These are phyloP conservation scores for Oncorhynchus nerka DNA, from an alignment of 2,113 vertebrate genomes.

Conservation along the genomic window DNA sequence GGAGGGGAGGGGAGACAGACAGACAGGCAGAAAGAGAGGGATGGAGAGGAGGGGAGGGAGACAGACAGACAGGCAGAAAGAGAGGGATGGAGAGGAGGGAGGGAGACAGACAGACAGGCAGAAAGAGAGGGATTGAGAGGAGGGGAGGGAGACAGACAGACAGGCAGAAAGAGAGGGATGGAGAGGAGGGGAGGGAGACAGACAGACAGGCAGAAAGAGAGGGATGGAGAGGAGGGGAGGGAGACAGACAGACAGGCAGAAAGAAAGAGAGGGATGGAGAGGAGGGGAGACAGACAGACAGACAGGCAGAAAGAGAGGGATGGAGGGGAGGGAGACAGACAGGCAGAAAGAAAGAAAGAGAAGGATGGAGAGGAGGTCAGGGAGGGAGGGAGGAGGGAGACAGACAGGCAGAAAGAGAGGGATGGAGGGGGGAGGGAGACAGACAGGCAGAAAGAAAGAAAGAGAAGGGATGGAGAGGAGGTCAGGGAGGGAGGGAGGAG, in stretches of 20 bases:
- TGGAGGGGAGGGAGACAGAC: background rate
- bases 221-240: no score
- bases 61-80: background rate
- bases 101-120: background rate
- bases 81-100: no score
- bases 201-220: background rate
- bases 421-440: background rate
- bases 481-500: no score
- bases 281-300: background rate
- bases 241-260: background rate
- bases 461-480: no score
- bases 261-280: background rate
- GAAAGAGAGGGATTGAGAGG: background rate
- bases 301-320: background rate
- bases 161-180: no score
- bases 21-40: no score
- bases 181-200: background rate
- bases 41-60: background rate
- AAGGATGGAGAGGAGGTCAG: no score
- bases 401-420: background rate
- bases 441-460: background rate
- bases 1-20: background rate
- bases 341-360: background rate
- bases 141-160: background rate
- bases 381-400: background rate